Base-by-base conservation (phyloP, 2,888 invertebrate species). In the Microctonus brassicae region DNA sequence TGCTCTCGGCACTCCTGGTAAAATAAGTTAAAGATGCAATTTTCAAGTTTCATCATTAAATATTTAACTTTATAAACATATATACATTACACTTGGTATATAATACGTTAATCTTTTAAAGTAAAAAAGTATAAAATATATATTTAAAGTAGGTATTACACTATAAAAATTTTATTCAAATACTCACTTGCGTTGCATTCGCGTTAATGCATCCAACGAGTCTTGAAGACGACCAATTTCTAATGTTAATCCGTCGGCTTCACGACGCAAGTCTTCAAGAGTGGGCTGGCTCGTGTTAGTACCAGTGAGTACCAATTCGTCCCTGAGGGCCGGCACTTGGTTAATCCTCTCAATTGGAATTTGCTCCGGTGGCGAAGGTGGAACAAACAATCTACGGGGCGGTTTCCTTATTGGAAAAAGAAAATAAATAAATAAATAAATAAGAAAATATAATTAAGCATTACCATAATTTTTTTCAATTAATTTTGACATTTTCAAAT, bases 211-310 rank as follows among this genome's bases (percentile, higher is more conserved):
- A 82, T 97, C 96, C 79, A 97, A 90, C 64, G 95, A 91, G 79
- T 98, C 97, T 90, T 96, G 92, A 75, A 86, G 90, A 86, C 96
- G 95, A 84, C 94, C 93, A 82, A 97, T 96, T 89, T 97, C 95
- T 73, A 84, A 83, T 9, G 76, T 79, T 26, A 87, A 82, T 33
- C 80, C 77, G 65, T 87, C 87, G 62, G 93, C 89, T 83, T 97
- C 96, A 75, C 97, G 90, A 82, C 95, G 95, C 75, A 92, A 90
- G 11, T 95, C 93, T 86, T 97, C 97, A 82, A 95, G 94, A 83
- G 92, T 91, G 64, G 97, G 91, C 69, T 93, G 93, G 69, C 91
- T 89, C 80, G 91, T 93, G 68, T 93, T 92, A 77, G 73, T 95
- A 77, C 75, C 95, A 90, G 87, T 97, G 94, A 84, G 91, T 72